Conservation (phyloP, 2,797 vertebrate species). For the Buphagus erythrorhynchus region DNA sequence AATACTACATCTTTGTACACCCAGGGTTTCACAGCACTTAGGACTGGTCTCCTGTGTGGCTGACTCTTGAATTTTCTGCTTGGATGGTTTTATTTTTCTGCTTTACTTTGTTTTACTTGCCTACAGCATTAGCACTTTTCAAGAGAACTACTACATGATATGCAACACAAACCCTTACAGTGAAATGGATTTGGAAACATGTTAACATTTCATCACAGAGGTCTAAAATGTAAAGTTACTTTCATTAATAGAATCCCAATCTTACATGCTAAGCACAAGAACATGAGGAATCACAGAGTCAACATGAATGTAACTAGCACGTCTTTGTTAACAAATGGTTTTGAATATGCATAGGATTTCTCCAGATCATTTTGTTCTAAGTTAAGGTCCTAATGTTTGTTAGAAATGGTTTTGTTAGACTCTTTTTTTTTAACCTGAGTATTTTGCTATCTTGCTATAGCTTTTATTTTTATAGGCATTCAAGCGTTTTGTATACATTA, state of each 20-base stretch:
- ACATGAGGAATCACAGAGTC: not conserved
- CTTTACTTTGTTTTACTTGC: not conserved
- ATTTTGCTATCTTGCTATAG: not conserved
- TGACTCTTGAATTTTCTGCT: not conserved
- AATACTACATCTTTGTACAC: fast-evolving
- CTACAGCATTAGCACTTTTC: not conserved
- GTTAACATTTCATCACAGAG: not conserved
- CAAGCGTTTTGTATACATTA: not conserved
- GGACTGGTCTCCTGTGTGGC: not conserved
- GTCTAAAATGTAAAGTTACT: not conserved
- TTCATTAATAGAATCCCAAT: not conserved
- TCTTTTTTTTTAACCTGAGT: not conserved
- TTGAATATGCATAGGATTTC: not conserved
- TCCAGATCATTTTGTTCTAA: not conserved
- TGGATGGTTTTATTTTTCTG: not conserved
- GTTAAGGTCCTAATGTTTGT: not conserved
- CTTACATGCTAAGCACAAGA: not conserved
- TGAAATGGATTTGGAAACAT: not conserved
- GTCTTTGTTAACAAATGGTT: not conserved
- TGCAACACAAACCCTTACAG: not conserved
- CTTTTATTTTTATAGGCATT: not conserved
- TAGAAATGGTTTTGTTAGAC: not conserved
- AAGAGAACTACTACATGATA: not conserved
- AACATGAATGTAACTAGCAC: not conserved
- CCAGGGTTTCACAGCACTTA: not conserved